Base-by-base conservation (phyloP, 2,888 invertebrate genomes). In the Platycheirus albimanus region DNA sequence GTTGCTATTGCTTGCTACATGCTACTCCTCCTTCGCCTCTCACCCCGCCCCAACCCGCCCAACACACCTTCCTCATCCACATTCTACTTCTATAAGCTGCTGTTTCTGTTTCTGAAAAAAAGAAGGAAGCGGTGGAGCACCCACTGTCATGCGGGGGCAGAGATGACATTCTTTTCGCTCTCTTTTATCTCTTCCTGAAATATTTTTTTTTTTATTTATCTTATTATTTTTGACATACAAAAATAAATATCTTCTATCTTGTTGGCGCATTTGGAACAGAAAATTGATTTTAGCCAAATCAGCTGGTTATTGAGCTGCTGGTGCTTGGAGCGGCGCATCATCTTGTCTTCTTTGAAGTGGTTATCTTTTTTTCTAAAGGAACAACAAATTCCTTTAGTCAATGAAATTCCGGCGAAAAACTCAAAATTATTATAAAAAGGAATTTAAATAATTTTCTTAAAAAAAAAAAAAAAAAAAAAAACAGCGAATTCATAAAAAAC, bases 401-500 rank as follows among this genome's bases (percentile, higher is more conserved):
- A 38, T 49, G 30, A 38, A 56, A 47, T 20, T 78, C 81, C 77
- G 67, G 77, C 67, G 77, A n/a, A n/a, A 81, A 81, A 19, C 69
- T 28, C 15, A 15, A 67, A 33, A 4, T 38, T 2, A 54, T 38
- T 20, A 20, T 33, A 67, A 36, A 36, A 49, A 63, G 30, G 69
- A 71, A 71, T 49, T n/a, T 36, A 38, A 58, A 38, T 41, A 36
- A 36, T 52, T 56, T 56, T 56, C 56, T 38, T 4, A 24, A 36
- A 45, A 19, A 49, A 58, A 17, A 58, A 58, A 52, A 61, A 70
- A 69, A 81, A 71, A 76, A 81, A 41, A 81, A 71, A 33, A 4
- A 4, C 5, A 67, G 13, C 49, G 58, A 72, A 66, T 51, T 70
- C 47, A 52, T 24, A 33, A 56, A 54, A 58, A 67, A 45, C 45